A percentile compares a stretch with the other conserved stretches of the same genome.
phyloP scores from a whole-genome alignment of 1,140 invertebrate species.

The Scaptodrosophila lebanonensis region DNA sequence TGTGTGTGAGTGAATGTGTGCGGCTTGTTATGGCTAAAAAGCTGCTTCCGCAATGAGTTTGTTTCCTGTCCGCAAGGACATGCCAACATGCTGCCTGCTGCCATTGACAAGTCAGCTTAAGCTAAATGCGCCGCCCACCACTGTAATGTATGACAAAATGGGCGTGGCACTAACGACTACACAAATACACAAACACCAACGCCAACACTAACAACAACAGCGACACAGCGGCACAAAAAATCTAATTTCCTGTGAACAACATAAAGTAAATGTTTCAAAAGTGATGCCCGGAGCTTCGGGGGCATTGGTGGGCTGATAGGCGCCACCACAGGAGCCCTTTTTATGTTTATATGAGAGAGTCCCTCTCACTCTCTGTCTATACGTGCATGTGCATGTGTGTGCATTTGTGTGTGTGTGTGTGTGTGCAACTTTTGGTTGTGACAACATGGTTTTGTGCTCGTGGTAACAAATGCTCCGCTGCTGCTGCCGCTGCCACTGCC shows the following conservation, averaged over 20 bases:
- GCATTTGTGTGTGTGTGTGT: constrained; percentile 28
- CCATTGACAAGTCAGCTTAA: constrained; percentile 69
- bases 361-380: constrained; percentile 6
- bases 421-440: constrained; percentile 10
- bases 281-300: constrained; percentile 44
- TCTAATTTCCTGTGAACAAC: constrained; percentile 74
- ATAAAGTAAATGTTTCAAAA: constrained; percentile 75
- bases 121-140: constrained; percentile 59
- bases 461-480: constrained; percentile 67
- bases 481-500: constrained; percentile 23
- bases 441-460: constrained; percentile 48
- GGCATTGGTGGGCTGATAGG: constrained; percentile 4
- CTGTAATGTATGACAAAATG: constrained; percentile 16
- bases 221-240: constrained; percentile 37
- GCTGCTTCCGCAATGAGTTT: constrained; percentile 74
- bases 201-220: constrained; percentile 7
- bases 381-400: constrained; percentile 9
- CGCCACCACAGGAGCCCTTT: not conserved
- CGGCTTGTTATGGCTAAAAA: constrained; percentile 67
- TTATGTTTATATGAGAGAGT: no score
- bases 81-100: constrained; percentile 35
- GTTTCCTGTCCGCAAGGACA: constrained; percentile 71
- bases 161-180: constrained; percentile 19
- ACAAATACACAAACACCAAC: no score
- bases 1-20: constrained; percentile 27